These are phyloP conservation scores for Catalaphyllia jardinei DNA, from an alignment of 64 coral and sea anemone species.

Conservation along the genomic window DNA sequence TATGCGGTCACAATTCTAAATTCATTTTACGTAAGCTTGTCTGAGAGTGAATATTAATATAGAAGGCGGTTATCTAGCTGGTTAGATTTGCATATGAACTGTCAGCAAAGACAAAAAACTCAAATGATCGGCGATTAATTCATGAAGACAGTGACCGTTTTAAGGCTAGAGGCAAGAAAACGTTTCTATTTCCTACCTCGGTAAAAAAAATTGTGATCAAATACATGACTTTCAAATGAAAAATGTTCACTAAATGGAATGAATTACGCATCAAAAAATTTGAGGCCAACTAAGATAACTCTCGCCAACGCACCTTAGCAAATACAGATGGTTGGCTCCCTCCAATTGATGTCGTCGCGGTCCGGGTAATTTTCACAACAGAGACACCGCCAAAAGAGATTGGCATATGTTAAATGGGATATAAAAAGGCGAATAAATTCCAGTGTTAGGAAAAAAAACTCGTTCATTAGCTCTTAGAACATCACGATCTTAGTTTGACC, in stretches of 20 bases:
- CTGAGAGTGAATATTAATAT: neutral
- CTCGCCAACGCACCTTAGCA: neutral
- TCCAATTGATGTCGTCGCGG: neutral
- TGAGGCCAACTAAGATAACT: neutral
- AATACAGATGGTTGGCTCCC: constrained; percentile 17
- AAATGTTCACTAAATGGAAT: neutral
- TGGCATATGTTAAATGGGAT: neutral
- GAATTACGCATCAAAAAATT: neutral
- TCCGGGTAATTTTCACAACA: neutral
- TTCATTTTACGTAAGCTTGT: neutral
- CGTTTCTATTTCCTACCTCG: neutral
- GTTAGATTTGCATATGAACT: constrained; percentile 19
- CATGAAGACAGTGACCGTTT: neutral
- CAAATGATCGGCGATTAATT: constrained; percentile 11
- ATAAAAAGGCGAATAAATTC: neutral
- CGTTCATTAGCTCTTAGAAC: too few species aligned
- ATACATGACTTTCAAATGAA: neutral
- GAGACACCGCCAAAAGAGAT: neutral
- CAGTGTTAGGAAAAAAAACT: too few species aligned
- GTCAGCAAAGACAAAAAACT: neutral
- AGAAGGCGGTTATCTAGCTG: neutral
- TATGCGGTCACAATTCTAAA: neutral
- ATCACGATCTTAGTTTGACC: too few species aligned
- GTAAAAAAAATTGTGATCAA: too few species aligned
- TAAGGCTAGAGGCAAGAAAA: neutral